Conservation (phyloP, 2,797 vertebrate genomes). For the Gymnodraco acuticeps region DNA sequence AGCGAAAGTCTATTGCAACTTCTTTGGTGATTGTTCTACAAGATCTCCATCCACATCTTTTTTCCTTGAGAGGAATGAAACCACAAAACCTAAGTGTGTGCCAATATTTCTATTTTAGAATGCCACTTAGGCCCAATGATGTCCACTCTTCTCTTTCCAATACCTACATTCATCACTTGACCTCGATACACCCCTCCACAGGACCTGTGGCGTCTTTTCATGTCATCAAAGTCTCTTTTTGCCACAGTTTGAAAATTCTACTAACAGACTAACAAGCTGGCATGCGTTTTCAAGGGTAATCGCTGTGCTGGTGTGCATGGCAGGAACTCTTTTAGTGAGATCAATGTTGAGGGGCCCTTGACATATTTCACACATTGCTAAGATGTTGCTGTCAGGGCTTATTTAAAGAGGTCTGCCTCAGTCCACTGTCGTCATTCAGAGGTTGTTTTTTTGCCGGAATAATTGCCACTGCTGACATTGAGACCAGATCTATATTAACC, state of each 20-base stretch:
- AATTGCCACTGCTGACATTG: constrained; percentile 20
- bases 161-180: constrained; percentile 12
- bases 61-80: constrained; percentile 5
- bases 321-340: constrained; percentile 5
- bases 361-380: constrained; percentile 23
- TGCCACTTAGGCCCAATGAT: neutral
- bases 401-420: constrained; percentile 26
- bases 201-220: neutral
- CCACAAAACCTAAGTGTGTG: neutral
- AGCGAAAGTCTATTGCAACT: neutral
- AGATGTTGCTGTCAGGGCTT: constrained; percentile 10
- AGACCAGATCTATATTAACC: constrained; percentile 17
- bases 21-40: constrained; percentile 1
- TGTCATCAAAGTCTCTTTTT: constrained; percentile 20
- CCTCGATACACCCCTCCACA: neutral
- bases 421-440: constrained; percentile 10
- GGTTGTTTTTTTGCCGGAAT: constrained; percentile 4
- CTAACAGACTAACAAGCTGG: constrained; percentile 16
- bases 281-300: constrained; percentile 2
- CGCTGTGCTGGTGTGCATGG: neutral
- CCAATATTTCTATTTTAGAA: neutral
- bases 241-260: neutral
- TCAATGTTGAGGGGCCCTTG: constrained; percentile 26
- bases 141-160: constrained; percentile 9
- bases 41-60: constrained; percentile 3